phyloP scores from a whole-genome alignment of 1,140 invertebrate genomes.

The Caenorhabditis tropicalis region DNA sequence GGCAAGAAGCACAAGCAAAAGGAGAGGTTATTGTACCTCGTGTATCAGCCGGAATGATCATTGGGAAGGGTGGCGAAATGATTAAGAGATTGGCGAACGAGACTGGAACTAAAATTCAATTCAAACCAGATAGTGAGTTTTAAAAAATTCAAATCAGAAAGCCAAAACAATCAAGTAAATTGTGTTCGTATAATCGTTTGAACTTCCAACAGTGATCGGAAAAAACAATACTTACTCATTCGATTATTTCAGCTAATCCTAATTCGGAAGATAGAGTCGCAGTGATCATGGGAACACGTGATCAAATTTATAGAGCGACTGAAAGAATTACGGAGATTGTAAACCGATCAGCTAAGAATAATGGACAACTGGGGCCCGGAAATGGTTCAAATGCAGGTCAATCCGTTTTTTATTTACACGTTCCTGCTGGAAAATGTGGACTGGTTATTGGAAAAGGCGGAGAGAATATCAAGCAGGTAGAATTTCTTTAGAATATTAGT shows the following conservation, averaged over 20 bases:
- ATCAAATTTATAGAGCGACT: slow-evolving; percentile 85
- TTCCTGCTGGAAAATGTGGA: slow-evolving; percentile 90
- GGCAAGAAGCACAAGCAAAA: background rate
- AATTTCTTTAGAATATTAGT: too few relatives aligned
- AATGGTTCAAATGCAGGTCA: background rate
- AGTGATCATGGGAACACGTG: slow-evolving; percentile 83
- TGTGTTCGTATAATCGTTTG: too few relatives aligned
- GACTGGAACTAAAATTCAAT: slow-evolving; percentile 84
- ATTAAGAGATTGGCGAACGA: slow-evolving; percentile 89
- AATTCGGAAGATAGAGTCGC: slow-evolving; percentile 80
- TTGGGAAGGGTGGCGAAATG: slow-evolving; percentile 89
- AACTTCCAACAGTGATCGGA: too few relatives aligned
- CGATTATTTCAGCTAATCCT: background rate
- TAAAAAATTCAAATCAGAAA: too few relatives aligned
- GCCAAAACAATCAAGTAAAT: too few relatives aligned
- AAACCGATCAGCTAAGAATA: slow-evolving; percentile 78
- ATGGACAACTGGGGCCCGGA: background rate
- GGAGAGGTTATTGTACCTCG: slow-evolving; percentile 80
- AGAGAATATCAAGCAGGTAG: slow-evolving; percentile 87
- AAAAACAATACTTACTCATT: too few relatives aligned
- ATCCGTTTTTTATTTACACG: slow-evolving; percentile 80
- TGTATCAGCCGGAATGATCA: slow-evolving; percentile 87
- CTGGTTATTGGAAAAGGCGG: slow-evolving; percentile 93
- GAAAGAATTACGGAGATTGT: slow-evolving; percentile 87
- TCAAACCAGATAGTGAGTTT: slow-evolving; percentile 73